Percentiles rank a stretch among this genome's conserved stretches.
Evolutionary conservation across 2,888 invertebrate genomes (phyloP).

Genomic region (Dyspetes luteomarginatus): DNA sequence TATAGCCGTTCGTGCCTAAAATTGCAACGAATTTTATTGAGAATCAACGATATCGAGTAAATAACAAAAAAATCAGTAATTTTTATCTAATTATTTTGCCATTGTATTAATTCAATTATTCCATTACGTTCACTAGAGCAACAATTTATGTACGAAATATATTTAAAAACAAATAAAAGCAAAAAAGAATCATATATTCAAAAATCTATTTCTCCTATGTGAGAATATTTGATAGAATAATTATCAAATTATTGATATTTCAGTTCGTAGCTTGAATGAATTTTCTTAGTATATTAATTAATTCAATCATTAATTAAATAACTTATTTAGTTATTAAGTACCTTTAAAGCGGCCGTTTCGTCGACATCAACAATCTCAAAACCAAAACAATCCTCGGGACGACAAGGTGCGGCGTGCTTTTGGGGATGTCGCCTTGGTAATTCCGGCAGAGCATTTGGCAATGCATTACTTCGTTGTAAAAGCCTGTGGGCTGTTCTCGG

Average conservation of each 20-base stretch:
- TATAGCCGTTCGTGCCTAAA: constrained; percentile 79
- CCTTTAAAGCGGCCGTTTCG: constrained; percentile 84
- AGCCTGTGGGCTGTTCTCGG: constrained; percentile 90
- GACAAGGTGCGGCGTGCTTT: constrained; percentile 85
- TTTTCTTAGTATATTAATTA: too few relatives aligned
- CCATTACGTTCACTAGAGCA: too few relatives aligned
- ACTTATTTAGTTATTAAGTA: constrained; percentile 56
- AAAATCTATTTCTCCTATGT: too few relatives aligned
- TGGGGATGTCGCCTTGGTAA: constrained; percentile 89
- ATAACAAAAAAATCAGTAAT: not conserved
- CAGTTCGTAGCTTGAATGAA: too few relatives aligned
- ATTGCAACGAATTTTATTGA: constrained; percentile 35
- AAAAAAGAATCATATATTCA: too few relatives aligned
- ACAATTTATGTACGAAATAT: too few relatives aligned
- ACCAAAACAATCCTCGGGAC: constrained; percentile 91
- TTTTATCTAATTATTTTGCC: not conserved
- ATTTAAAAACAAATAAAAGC: too few relatives aligned
- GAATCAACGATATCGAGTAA: constrained; percentile 2
- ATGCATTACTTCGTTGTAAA: constrained; percentile 88
- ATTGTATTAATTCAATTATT: too few relatives aligned
- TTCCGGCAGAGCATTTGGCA: constrained; percentile 85
- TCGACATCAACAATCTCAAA: constrained; percentile 94
- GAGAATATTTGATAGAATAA: too few relatives aligned
- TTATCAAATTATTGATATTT: too few relatives aligned
- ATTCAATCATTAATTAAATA: too few relatives aligned